These are phyloP conservation scores for Enteromius anoplus DNA, from an alignment of 2,797 vertebrate genomes.

Conservation along the genomic window DNA sequence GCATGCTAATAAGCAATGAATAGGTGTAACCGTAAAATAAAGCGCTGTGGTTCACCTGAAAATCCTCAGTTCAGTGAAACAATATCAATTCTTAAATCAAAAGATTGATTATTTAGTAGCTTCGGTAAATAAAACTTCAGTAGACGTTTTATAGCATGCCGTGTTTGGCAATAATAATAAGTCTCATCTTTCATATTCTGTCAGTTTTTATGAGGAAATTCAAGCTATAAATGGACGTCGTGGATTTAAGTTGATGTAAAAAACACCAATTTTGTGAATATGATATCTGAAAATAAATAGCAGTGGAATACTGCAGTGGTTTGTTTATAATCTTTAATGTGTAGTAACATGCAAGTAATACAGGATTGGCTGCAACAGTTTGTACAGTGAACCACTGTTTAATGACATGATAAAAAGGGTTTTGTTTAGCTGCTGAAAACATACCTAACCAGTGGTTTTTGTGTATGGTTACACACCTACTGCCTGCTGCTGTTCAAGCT, in stretches of 20 bases:
- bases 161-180: no score
- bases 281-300: no score
- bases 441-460: neutral
- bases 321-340: neutral
- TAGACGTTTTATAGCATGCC: neutral
- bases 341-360: neutral
- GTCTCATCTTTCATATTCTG: neutral
- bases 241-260: neutral
- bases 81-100: neutral
- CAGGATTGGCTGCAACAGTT: neutral
- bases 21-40: no score
- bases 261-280: no score
- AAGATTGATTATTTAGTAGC: neutral
- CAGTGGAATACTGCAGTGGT: no score
- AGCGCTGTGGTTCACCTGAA: no score
- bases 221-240: neutral
- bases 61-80: neutral
- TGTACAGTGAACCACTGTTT: no score
- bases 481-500: no score
- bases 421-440: neutral
- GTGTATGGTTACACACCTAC: neutral
- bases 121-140: neutral
- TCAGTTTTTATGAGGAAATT: neutral
- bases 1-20: no score
- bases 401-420: neutral